Evolutionary conservation across 1,140 invertebrate genomes (phyloP), one percentile per base, ranked within the genome.

Genomic region (Nymphalis io): DNA sequence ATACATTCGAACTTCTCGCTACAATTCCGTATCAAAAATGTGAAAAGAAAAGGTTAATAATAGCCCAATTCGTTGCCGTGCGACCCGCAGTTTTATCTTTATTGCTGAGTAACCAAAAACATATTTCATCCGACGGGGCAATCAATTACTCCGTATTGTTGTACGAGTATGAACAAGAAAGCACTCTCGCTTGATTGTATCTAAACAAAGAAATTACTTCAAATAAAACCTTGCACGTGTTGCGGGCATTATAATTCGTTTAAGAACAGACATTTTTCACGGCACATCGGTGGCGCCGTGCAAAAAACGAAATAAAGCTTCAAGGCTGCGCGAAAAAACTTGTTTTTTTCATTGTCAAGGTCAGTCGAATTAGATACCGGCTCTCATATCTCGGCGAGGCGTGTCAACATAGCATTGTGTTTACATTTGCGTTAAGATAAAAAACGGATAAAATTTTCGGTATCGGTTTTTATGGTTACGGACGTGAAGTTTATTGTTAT

Each of bases 341-440:
- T 78, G 80, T 87, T 86, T 88, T n/a, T 88, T 91, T 91, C 89
- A 91, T 82, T 91, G 88, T 74, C 89, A 91, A 91, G 89, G 89
- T 82, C 89, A 88, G 69, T 77, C 74, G 80, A 87, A 87, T 89
- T 88, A 90, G 89, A 91, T 91, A 91, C 83, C 85, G 79, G 74
- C 82, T 84, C 73, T 83, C 79, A 77, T 90, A 88, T 89, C 87
- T 78, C 78, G 75, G 68, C 68, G 80, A 74, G 85, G 78, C 79
- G 83, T 85, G 87, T 89, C 87, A 89, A 87, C 81, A 84, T 73
- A 74, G 74, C 76, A 77, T 78, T 83, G 75, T 86, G 84, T 90
- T 88, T 87, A 88, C 83, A 87, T 89, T 86, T 75, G 61, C 75
- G 70, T 62, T 42, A 39, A 76, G 80, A 68, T 83, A 87, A 87